These are phyloP conservation scores for Chlorodrepanis virens DNA, from an alignment of 2,113 vertebrate species.

Conservation along the genomic window DNA sequence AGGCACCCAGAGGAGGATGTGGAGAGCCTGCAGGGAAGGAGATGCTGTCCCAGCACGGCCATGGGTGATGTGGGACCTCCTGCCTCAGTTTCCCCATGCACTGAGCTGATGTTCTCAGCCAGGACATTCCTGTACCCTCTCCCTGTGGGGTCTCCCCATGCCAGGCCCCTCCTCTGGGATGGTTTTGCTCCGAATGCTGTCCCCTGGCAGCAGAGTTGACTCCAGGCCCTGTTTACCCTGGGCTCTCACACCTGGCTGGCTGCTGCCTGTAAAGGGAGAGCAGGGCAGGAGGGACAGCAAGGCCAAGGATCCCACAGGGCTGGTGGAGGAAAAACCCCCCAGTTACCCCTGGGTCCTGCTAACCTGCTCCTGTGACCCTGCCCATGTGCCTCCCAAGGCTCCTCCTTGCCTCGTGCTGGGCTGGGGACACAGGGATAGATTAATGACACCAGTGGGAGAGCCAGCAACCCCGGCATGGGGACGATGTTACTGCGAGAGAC, in stretches of 20 bases:
- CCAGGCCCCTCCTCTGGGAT: accelerated
- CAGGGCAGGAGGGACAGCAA: neutral
- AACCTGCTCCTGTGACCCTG: accelerated
- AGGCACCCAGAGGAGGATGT: accelerated
- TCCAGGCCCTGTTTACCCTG: neutral
- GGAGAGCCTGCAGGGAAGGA: accelerated
- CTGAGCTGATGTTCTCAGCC: accelerated
- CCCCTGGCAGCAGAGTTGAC: neutral
- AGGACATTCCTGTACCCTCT: accelerated
- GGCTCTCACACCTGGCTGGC: neutral
- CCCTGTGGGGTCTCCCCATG: neutral
- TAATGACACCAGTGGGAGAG: accelerated
- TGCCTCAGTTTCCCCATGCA: neutral
- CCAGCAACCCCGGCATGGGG: neutral
- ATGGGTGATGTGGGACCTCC: accelerated
- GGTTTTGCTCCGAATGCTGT: accelerated
- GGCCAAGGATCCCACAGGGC: accelerated
- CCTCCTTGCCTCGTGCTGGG: neutral
- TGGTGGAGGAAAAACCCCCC: neutral
- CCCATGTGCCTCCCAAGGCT: accelerated
- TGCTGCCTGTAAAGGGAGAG: neutral
- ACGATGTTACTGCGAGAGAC: accelerated
- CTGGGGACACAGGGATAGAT: neutral
- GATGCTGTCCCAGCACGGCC: neutral
- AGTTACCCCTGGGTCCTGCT: accelerated